Evolutionary conservation across 2,797 vertebrate species (phyloP).

Genomic region (Sebastes kiyomatsui): DNA sequence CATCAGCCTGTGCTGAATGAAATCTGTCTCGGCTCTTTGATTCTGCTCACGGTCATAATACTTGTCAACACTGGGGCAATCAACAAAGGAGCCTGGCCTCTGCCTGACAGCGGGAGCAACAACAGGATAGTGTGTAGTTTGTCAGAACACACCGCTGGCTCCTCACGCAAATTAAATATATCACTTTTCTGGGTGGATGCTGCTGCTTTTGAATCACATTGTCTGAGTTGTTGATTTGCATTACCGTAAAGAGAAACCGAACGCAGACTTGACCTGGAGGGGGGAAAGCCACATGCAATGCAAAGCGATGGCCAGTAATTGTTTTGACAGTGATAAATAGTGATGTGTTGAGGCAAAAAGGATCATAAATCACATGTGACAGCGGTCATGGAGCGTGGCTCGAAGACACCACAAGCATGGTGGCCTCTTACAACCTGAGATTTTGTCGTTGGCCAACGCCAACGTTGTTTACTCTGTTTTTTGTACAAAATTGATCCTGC

Average conservation of each 20-base stretch:
- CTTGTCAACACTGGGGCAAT: slow-evolving; percentile 59
- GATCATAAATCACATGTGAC: slow-evolving; percentile 79
- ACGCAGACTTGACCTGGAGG: slow-evolving; percentile 28
- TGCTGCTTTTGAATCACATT: slow-evolving; percentile 9
- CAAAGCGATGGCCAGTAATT: slow-evolving; percentile 52
- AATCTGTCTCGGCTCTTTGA: slow-evolving; percentile 59
- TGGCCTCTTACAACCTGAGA: slow-evolving; percentile 26
- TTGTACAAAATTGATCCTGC: neutral
- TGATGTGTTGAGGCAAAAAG: slow-evolving; percentile 58
- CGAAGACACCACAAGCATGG: slow-evolving; percentile 40
- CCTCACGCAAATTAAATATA: slow-evolving; percentile 34
- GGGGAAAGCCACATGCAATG: slow-evolving; percentile 7
- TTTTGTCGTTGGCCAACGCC: slow-evolving; percentile 6
- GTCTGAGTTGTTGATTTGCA: neutral
- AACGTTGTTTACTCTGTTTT: neutral
- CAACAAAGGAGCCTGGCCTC: slow-evolving; percentile 51
- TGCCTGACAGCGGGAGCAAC: slow-evolving; percentile 51
- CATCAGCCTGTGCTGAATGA: slow-evolving; percentile 52
- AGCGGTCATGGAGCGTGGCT: slow-evolving; percentile 55
- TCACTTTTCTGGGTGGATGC: neutral
- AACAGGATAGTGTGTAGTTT: slow-evolving; percentile 31
- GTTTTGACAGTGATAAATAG: slow-evolving; percentile 71
- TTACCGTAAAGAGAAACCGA: neutral
- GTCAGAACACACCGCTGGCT: slow-evolving; percentile 21
- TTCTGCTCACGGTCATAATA: slow-evolving; percentile 52